Conservation (phyloP, 2,888 invertebrate species). For the Coenonympha glycerion region DNA sequence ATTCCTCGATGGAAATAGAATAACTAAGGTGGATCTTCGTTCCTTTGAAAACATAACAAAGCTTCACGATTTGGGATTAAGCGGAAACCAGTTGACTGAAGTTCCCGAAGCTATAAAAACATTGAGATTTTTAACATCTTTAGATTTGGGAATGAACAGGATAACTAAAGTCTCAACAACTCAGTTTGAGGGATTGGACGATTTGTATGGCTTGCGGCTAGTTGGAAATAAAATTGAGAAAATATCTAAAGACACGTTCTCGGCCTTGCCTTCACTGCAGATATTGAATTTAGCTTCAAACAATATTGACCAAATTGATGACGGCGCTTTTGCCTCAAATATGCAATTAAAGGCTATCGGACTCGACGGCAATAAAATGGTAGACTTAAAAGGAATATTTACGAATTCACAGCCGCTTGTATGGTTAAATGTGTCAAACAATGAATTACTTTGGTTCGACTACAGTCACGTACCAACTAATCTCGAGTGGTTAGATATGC, state of each 20-base stretch:
- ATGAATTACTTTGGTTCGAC: constrained; percentile 86
- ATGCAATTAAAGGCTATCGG: constrained; percentile 83
- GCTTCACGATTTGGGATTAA: constrained; percentile 84
- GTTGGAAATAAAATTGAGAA: constrained; percentile 87
- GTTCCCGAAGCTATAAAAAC: constrained; percentile 83
- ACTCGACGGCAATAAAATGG: constrained; percentile 85
- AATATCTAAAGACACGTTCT: constrained; percentile 84
- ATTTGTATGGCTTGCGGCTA: constrained; percentile 84
- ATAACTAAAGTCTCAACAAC: constrained; percentile 82
- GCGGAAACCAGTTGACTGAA: constrained; percentile 82
- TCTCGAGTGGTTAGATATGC: constrained; percentile 88
- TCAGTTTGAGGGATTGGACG: constrained; percentile 83
- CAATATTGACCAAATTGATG: constrained; percentile 84
- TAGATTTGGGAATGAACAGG: constrained; percentile 88
- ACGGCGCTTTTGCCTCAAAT: constrained; percentile 85
- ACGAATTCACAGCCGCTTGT: constrained; percentile 82
- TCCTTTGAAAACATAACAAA: constrained; percentile 86
- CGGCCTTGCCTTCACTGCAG: constrained; percentile 81
- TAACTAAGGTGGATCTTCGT: constrained; percentile 80
- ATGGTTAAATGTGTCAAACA: constrained; percentile 88
- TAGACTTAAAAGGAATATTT: constrained; percentile 86
- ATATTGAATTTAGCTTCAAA: constrained; percentile 88
- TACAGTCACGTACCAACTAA: constrained; percentile 85
- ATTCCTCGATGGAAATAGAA: constrained; percentile 83
- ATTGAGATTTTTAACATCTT: constrained; percentile 81